Percentiles rank a stretch among this genome's conserved stretches.
Conservation (phyloP, 2,797 vertebrate genomes). For the Neopelma chrysocephalum region DNA sequence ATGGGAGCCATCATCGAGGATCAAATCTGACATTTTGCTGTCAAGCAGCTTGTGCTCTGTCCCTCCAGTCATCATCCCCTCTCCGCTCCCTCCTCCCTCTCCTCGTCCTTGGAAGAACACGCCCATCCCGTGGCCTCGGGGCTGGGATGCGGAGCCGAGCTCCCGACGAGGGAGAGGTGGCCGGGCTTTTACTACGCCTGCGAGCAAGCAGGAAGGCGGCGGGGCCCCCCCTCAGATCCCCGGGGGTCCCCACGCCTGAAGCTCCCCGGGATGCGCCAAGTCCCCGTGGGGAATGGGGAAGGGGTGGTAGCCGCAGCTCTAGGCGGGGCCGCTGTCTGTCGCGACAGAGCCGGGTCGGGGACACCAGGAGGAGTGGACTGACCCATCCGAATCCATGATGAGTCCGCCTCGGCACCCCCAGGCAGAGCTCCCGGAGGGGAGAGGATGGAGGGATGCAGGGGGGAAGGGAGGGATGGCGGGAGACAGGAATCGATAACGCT, state of each 20-base stretch:
- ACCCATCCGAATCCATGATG: neutral
- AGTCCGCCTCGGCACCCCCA: too few relatives aligned
- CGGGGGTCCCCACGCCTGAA: neutral
- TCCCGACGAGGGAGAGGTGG: too few relatives aligned
- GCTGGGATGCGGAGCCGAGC: neutral
- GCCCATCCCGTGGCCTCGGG: neutral
- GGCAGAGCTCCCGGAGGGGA: neutral
- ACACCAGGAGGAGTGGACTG: neutral
- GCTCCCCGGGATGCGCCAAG: too few relatives aligned
- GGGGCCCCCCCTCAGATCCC: neutral
- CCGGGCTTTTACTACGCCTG: neutral
- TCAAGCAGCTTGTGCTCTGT: neutral
- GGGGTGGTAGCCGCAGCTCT: too few relatives aligned
- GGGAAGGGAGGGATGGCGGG: neutral
- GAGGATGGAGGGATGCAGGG: neutral
- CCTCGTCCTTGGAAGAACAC: neutral
- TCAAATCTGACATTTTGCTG: neutral
- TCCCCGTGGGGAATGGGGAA: too few relatives aligned
- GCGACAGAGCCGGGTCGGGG: neutral
- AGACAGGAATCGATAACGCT: conserved; percentile 39
- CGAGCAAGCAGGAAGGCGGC: neutral
- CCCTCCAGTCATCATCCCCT: neutral
- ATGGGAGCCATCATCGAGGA: neutral
- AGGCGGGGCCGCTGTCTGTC: neutral
- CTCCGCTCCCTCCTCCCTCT: neutral